Evolutionary conservation across 1,140 invertebrate genomes (phyloP).

Genomic region (Ostrea denselamellosa): DNA sequence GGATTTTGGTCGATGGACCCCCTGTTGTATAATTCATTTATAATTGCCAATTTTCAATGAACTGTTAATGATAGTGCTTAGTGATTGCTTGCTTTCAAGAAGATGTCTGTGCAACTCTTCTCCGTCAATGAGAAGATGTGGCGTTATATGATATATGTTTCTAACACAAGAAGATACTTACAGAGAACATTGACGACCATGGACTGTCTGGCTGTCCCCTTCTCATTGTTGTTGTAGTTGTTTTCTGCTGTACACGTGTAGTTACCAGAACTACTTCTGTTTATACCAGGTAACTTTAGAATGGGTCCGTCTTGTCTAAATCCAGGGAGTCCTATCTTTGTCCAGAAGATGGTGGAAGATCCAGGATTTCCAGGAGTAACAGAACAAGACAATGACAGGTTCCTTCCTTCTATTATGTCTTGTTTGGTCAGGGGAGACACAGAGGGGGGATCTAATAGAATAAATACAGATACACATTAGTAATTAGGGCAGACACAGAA

Average conservation of each 20-base stretch:
- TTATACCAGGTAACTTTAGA: not conserved
- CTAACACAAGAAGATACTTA: too few relatives aligned
- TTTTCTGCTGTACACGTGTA: not conserved
- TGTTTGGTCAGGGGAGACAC: not conserved
- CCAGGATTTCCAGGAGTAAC: not conserved
- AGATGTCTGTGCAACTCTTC: too few relatives aligned
- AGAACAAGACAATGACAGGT: not conserved
- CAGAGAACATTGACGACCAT: constrained; percentile 5
- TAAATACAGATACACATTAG: too few relatives aligned
- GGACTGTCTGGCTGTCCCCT: not conserved
- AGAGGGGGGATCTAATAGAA: not conserved
- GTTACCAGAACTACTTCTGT: not conserved
- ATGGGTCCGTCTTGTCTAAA: not conserved
- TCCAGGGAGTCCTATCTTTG: not conserved
- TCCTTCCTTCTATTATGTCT: not conserved
- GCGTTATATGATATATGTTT: too few relatives aligned
- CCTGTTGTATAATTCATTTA: too few relatives aligned
- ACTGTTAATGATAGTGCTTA: too few relatives aligned
- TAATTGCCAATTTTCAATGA: too few relatives aligned
- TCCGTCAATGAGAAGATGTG: too few relatives aligned
- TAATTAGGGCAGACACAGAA: too few relatives aligned
- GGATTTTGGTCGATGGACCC: too few relatives aligned
- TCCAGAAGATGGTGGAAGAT: not conserved
- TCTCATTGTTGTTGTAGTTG: not conserved
- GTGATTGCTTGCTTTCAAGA: too few relatives aligned